Evolutionary conservation across 2,888 invertebrate species (phyloP).

Genomic region (Peribatodes rhomboidaria): DNA sequence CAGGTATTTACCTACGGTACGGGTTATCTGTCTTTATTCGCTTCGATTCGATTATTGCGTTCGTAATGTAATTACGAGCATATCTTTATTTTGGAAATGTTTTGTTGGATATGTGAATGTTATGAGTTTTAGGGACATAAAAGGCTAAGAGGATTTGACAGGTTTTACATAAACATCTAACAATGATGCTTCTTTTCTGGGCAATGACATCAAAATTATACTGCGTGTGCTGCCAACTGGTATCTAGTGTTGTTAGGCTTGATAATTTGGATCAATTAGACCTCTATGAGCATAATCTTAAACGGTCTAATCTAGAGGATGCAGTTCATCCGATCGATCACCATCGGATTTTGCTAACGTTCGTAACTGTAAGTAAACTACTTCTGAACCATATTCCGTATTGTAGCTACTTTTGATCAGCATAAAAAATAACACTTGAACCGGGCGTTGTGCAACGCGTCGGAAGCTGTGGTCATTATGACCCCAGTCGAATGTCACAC

Average conservation of each 20-base stretch:
- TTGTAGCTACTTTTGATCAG: background rate
- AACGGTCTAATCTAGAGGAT: no score
- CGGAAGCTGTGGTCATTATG: conserved; percentile 62
- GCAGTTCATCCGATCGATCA: no score
- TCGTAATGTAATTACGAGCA: conserved; percentile 30
- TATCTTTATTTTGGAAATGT: conserved; percentile 27
- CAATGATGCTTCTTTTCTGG: no score
- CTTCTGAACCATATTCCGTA: background rate
- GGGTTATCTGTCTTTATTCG: conserved; percentile 66
- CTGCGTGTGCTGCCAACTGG: no score
- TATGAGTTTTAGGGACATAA: background rate
- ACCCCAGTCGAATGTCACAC: conserved; percentile 62
- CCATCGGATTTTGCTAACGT: no score
- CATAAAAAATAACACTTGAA: conserved; percentile 44
- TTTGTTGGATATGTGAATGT: conserved; percentile 13
- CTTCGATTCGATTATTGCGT: conserved; percentile 35
- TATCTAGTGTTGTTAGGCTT: no score
- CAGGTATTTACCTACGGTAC: conserved; percentile 71
- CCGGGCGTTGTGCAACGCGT: conserved; percentile 49
- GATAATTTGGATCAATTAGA: no score
- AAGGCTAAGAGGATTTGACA: background rate
- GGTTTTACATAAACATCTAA: no score
- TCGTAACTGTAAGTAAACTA: no score
- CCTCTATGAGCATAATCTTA: no score
- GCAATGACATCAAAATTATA: no score